A percentile compares a stretch with the other conserved stretches of the same genome.
Evolutionary conservation across 2,888 invertebrate species (phyloP).

Genomic region (Synergus gifuensis): DNA sequence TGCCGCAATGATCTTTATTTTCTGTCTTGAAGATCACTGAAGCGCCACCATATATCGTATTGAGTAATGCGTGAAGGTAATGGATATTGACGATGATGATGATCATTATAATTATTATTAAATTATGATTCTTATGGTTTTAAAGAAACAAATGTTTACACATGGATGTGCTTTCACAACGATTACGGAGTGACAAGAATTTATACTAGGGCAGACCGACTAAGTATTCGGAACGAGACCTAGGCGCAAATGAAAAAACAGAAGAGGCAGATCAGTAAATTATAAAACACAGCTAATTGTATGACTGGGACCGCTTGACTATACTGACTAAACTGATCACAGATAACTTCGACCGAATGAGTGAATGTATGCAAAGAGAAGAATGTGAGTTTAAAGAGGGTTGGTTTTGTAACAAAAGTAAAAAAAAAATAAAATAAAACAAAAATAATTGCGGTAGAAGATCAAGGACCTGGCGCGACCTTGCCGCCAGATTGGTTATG

Average conservation of each 20-base stretch:
- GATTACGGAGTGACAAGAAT: slow-evolving; percentile 53
- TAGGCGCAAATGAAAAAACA: slow-evolving; percentile 54
- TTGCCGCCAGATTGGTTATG: slow-evolving; percentile 77
- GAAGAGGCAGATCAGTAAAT: slow-evolving; percentile 61
- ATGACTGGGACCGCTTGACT: slow-evolving; percentile 63
- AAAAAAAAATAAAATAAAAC: slow-evolving; percentile 42
- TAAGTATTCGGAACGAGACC: slow-evolving; percentile 53
- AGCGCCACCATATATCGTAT: slow-evolving; percentile 64
- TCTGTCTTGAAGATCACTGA: slow-evolving; percentile 68
- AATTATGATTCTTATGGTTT: slow-evolving; percentile 62
- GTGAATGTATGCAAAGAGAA: slow-evolving; percentile 51
- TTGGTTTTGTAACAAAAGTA: slow-evolving; percentile 70
- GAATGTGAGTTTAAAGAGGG: slow-evolving; percentile 61
- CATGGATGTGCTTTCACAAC: slow-evolving; percentile 65
- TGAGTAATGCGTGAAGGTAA: slow-evolving; percentile 62
- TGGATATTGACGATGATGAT: slow-evolving; percentile 51
- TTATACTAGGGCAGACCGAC: slow-evolving; percentile 56
- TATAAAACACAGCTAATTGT: slow-evolving; percentile 66
- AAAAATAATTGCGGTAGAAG: slow-evolving; percentile 51
- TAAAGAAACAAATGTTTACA: slow-evolving; percentile 54
- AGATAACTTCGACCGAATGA: slow-evolving; percentile 23
- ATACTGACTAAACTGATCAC: slow-evolving; percentile 56
- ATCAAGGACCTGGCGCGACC: slow-evolving; percentile 71
- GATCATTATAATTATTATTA: slow-evolving; percentile 56
- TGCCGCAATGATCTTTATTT: slow-evolving; percentile 59